These are phyloP conservation scores for Agapornis canus DNA, from an alignment of 2,797 vertebrate genomes.

Conservation along the genomic window DNA sequence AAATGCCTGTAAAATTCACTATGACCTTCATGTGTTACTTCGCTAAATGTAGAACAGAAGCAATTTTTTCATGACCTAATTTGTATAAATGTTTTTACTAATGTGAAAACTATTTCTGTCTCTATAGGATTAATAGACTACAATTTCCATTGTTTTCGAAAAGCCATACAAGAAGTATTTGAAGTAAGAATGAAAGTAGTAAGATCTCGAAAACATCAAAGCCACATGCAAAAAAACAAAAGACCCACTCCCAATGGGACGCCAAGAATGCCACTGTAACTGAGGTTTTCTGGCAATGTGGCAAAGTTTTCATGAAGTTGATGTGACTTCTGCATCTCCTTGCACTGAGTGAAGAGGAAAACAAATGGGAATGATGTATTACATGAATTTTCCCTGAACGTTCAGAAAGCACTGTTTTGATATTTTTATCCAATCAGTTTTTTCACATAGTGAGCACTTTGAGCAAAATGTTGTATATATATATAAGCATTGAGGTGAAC, in stretches of 20 bases:
- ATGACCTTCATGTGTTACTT: background rate
- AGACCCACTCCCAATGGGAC: conserved; percentile 83
- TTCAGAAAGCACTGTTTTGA: conserved; percentile 68
- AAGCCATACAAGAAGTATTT: conserved; percentile 96
- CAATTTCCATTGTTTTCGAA: conserved; percentile 97
- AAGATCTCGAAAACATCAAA: conserved; percentile 87
- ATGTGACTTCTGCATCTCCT: conserved; percentile 36
- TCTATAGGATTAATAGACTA: conserved; percentile 92
- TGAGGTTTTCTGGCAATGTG: conserved; percentile 1
- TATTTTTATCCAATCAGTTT: conserved; percentile 69
- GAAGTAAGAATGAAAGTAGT: conserved; percentile 90
- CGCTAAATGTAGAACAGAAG: background rate
- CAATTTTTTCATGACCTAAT: background rate
- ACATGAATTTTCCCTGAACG: conserved; percentile 28
- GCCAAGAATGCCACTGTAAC: conserved; percentile 73
- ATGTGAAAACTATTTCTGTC: conserved; percentile 18
- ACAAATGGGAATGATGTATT: conserved; percentile 37
- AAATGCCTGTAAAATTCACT: background rate
- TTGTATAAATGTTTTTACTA: background rate
- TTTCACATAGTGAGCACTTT: conserved; percentile 78
- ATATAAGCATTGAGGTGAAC: conserved; percentile 72
- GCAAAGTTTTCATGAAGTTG: conserved; percentile 14
- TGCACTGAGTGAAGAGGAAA: conserved; percentile 61
- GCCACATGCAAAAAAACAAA: conserved; percentile 85
- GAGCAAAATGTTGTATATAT: conserved; percentile 76